Conservation (phyloP, 2,797 vertebrate species). For the Vultur gryphus region DNA sequence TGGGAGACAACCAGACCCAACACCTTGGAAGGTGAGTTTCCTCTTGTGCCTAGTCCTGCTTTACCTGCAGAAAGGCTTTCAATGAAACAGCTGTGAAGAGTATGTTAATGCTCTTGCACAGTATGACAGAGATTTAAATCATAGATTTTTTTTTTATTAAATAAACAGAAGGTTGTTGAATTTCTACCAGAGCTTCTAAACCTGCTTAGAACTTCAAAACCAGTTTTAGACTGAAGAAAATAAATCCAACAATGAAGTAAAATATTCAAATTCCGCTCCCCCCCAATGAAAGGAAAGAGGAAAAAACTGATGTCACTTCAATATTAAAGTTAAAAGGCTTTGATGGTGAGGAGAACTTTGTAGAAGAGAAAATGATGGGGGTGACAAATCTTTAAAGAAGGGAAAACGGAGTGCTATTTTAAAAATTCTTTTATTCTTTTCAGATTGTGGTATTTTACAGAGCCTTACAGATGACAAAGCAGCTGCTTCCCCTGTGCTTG, state of each 20-base stretch:
- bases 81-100: neutral
- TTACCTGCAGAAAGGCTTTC: neutral
- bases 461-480: conserved; percentile 37
- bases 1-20: neutral
- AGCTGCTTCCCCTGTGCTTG: conserved; percentile 24
- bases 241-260: neutral
- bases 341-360: neutral
- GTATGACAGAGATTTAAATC: neutral
- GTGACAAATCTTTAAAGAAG: conserved; percentile 46
- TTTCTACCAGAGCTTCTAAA: neutral
- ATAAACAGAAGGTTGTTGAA: neutral
- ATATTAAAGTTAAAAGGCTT: conserved; percentile 29
- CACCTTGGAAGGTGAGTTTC: neutral
- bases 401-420: conserved; percentile 46
- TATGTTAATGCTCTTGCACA: neutral
- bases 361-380: conserved; percentile 13
- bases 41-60: neutral
- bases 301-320: neutral
- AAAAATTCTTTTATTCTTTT: conserved; percentile 38
- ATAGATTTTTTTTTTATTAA: neutral
- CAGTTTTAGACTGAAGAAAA: neutral
- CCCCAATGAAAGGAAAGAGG: neutral
- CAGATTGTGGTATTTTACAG: conserved; percentile 6
- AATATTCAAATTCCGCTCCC: neutral
- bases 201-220: conserved; percentile 16